Base-by-base conservation (phyloP, 1,140 invertebrate genomes). In the Aphelenchoides fujianensis region DNA sequence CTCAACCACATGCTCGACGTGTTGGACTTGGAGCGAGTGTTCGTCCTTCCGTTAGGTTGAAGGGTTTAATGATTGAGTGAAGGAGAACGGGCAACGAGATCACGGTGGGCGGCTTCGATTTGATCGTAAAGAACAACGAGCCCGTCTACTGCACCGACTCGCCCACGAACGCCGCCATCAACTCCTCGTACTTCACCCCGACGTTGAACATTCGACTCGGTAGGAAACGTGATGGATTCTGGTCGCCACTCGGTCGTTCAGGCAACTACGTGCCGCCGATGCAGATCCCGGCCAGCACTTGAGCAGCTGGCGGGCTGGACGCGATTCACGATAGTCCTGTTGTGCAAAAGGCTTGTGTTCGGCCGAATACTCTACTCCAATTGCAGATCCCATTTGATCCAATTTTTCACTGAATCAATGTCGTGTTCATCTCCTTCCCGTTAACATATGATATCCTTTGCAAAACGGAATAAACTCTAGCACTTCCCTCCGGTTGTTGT, bases 1-100 rank as follows among this genome's bases (percentile, higher is more conserved):
- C 76, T 88, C 0, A 85, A 84, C 74, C 87, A 88, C 77, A 82
- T 87, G 23, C 75, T 88, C 0, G 86, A 87, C 82, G 85, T 88
- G 0, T 69, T 88, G 16, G 87, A 88, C 72, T 68, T 88, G 36
- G 87, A 88, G 81, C 85, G 85, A 74, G 85, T 84, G 85, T 86
- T 62, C 36, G 34, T 62, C 36, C 32, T 37, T 36, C n/a, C 1
- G 52, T n/a, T 2, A 67, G 12, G 2, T 74, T 0, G n/a, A 9
- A 19, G 30, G 35, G 9, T 19, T 0, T 62, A 73, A n/a, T 36
- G 73, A 64, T 23, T 3, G 69, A 74, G 34, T 53, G n/a, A n/a
- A 80, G 75, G 62, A 53, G 70, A 53, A 71, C 31, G 27, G 79
- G 79, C 16, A 71, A 53, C 23, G 79, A 80, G 63, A 59, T 36